Base-by-base conservation (phyloP, 2,113 vertebrate species). In the Jacana jacana region DNA sequence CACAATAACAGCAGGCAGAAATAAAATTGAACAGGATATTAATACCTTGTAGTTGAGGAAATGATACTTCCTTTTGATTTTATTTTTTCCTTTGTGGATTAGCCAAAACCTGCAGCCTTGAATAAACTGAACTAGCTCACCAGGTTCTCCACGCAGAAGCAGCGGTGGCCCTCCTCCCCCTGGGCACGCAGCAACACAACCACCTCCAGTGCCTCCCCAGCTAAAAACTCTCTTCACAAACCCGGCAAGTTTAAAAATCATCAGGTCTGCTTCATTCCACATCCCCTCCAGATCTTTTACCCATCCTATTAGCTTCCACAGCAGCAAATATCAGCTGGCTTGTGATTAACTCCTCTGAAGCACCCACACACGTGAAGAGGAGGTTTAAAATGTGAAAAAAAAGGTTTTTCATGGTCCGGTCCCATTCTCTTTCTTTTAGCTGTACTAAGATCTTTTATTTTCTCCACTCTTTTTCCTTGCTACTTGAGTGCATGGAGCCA, bases 21-120 rank as follows among this genome's bases (percentile, higher is more conserved):
- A 97, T 98, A 94, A 98, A 97, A 98, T 95, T 95, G 97, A 98
- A 97, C 96, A 97, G 98, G 97, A 97, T 98, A 98, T 98, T 97
- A 98, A 97, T 98, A 98, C 89, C 96, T 95, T 97, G 94, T 94
- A 91, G 96, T 85, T 86, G 96, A 97, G 97, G 97, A 97, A 98
- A 97, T 89, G 31, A 78, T 97, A 95, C 91, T 98, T 98, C 97
- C 96, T 95, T 97, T 93, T 88, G 83, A 96, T 96, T 97, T 86
- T 69, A 66, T 70, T 88, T 97, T 95, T 91, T 95, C 63, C 83
- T 97, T 96, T 93, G 91, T 73, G 72, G 94, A 33, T 52, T 92
- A 94, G 95, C 97, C 95, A 97, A 97, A 95, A 93, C 46, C 73
- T 91, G 52, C 69, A 89, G 40, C 39, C 52, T 48, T 84, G 72